Conservation (phyloP, 2,113 vertebrate genomes). For the Macrotis lagotis region DNA sequence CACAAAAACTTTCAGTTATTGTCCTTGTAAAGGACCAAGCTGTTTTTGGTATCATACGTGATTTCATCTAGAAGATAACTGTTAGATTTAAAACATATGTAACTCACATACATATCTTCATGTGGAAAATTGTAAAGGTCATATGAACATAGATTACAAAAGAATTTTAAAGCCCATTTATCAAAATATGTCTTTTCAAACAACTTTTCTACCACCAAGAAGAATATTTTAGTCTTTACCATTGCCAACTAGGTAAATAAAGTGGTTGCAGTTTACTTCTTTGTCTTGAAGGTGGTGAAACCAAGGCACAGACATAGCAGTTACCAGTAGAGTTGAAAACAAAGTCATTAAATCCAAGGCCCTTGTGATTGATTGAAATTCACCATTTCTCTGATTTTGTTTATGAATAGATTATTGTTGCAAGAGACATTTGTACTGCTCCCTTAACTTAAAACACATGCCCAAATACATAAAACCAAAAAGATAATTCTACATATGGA, state of each 20-base stretch:
- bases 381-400: slow-evolving; percentile 38
- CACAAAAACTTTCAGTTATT: not conserved
- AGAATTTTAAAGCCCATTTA: slow-evolving; percentile 15
- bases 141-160: not conserved
- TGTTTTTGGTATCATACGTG: slow-evolving; percentile 41
- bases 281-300: slow-evolving; percentile 22
- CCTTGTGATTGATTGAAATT: not conserved
- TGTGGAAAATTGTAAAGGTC: not conserved
- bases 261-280: slow-evolving; percentile 14
- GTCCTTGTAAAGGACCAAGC: slow-evolving; percentile 48
- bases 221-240: not conserved
- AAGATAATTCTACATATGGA: not conserved
- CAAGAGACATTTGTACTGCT: slow-evolving; percentile 33
- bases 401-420: slow-evolving; percentile 49
- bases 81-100: not conserved
- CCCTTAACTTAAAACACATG: slow-evolving; percentile 11
- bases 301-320: not conserved
- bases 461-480: not conserved
- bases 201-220: not conserved
- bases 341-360: slow-evolving; percentile 17
- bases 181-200: not conserved
- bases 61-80: slow-evolving; percentile 30
- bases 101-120: not conserved
- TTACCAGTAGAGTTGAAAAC: not conserved
- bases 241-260: slow-evolving; percentile 5